These are phyloP conservation scores for Shargacucullia verbasci DNA, from an alignment of 2,888 invertebrate genomes.

Conservation along the genomic window DNA sequence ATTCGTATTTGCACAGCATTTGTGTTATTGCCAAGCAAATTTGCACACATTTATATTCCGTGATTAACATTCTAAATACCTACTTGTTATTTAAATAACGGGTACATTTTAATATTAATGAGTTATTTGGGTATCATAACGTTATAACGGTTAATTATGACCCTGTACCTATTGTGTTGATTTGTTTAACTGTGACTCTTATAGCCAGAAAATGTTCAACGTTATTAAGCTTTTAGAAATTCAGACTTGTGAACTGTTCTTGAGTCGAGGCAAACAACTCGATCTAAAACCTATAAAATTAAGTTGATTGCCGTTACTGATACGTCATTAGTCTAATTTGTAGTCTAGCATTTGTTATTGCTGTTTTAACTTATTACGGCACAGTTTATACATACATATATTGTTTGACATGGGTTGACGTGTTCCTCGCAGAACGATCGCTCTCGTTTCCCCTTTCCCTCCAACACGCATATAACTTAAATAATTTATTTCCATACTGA, in stretches of 20 bases:
- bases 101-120: slow-evolving; percentile 34
- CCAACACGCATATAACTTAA: slow-evolving; percentile 43
- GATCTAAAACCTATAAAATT: not conserved
- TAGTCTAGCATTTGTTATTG: slow-evolving; percentile 38
- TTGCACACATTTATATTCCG: slow-evolving; percentile 61
- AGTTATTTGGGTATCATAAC: slow-evolving; percentile 15
- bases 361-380: slow-evolving; percentile 58
- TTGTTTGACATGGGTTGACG: slow-evolving; percentile 64
- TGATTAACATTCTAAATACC: slow-evolving; percentile 55
- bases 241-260: too few relatives aligned
- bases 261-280: not conserved
- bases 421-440: slow-evolving; percentile 12
- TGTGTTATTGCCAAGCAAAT: slow-evolving; percentile 69
- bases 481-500: slow-evolving; percentile 47
- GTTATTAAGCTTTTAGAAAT: too few relatives aligned
- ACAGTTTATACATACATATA: slow-evolving; percentile 56
- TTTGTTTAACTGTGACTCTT: too few relatives aligned
- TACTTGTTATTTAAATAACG: slow-evolving; percentile 29
- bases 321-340: slow-evolving; percentile 4
- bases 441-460: slow-evolving; percentile 33
- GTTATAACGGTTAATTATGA: too few relatives aligned
- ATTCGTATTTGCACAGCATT: slow-evolving; percentile 71
- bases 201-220: too few relatives aligned
- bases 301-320: slow-evolving; percentile 6
- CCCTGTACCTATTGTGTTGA: too few relatives aligned